These are phyloP conservation scores for Apodemia zela DNA, from an alignment of 2,888 invertebrate species.

Conservation along the genomic window DNA sequence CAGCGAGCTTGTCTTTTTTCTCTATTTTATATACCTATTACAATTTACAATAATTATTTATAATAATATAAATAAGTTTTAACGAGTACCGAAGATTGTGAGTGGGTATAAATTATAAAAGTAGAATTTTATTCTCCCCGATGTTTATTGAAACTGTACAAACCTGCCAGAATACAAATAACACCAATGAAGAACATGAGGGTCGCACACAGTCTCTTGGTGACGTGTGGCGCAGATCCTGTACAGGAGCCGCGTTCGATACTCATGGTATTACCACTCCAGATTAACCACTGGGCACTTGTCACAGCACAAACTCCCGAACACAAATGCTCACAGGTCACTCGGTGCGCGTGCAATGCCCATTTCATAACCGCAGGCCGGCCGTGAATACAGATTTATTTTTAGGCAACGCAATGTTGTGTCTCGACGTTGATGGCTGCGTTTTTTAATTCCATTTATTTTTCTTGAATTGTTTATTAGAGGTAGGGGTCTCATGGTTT, in stretches of 20 bases:
- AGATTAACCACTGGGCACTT: constrained; percentile 22
- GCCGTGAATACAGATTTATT: constrained; percentile 57
- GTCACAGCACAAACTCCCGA: constrained; percentile 11
- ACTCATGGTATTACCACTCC: constrained; percentile 38
- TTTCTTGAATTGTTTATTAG: neutral
- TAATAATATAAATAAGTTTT: too few relatives aligned
- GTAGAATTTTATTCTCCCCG: too few relatives aligned
- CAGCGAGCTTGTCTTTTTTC: too few relatives aligned
- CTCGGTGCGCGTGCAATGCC: constrained; percentile 29
- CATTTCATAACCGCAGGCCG: constrained; percentile 38
- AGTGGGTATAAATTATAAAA: too few relatives aligned
- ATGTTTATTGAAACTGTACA: neutral
- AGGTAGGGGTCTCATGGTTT: neutral
- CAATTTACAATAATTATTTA: too few relatives aligned
- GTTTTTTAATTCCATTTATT: constrained; percentile 17
- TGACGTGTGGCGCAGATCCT: constrained; percentile 53
- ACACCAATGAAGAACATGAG: constrained; percentile 4
- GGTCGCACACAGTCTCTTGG: constrained; percentile 41
- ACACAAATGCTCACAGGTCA: constrained; percentile 23
- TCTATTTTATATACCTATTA: too few relatives aligned
- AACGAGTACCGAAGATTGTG: too few relatives aligned
- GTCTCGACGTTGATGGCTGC: constrained; percentile 35
- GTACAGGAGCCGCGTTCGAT: constrained; percentile 47
- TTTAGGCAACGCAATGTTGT: constrained; percentile 65
- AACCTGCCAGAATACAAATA: neutral